These are phyloP conservation scores for Harpegnathos saltator DNA, from an alignment of 1,140 invertebrate genomes.

Conservation along the genomic window DNA sequence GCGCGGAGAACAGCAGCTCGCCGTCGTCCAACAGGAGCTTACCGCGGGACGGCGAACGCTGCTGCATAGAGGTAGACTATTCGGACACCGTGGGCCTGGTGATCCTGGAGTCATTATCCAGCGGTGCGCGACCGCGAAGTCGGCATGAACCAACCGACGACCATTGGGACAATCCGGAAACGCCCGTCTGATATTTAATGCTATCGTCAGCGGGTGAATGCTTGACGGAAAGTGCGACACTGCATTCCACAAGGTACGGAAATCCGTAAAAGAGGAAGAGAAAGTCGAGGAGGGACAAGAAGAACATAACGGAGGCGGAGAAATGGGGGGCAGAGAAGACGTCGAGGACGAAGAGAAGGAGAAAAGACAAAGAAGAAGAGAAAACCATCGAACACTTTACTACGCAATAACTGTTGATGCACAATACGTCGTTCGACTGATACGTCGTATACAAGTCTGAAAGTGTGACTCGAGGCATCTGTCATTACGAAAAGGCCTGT, in stretches of 20 bases:
- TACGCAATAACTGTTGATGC: not conserved
- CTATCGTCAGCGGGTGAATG: not conserved
- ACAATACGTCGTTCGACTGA: not conserved
- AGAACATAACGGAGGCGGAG: no score
- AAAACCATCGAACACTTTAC: not conserved
- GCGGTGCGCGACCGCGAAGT: constrained; percentile 55
- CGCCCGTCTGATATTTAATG: constrained; percentile 78
- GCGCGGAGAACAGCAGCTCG: constrained; percentile 75
- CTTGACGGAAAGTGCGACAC: not conserved
- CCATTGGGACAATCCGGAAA: constrained; percentile 83
- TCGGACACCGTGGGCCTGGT: constrained; percentile 72
- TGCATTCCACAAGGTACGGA: no score
- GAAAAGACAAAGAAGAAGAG: not conserved
- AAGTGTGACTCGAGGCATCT: constrained; percentile 23
- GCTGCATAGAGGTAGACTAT: constrained; percentile 64
- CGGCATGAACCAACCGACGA: constrained; percentile 72
- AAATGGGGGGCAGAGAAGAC: no score
- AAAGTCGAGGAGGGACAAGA: not conserved
- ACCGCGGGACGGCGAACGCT: constrained; percentile 71
- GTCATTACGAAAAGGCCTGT: not conserved
- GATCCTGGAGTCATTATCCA: constrained; percentile 66
- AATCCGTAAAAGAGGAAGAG: not conserved
- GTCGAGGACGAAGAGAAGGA: not conserved
- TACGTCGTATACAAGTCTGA: constrained; percentile 14
- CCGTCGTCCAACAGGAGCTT: constrained; percentile 71